Evolutionary conservation across 1,140 invertebrate species (phyloP).

Genomic region (Lordiphosa collinella): DNA sequence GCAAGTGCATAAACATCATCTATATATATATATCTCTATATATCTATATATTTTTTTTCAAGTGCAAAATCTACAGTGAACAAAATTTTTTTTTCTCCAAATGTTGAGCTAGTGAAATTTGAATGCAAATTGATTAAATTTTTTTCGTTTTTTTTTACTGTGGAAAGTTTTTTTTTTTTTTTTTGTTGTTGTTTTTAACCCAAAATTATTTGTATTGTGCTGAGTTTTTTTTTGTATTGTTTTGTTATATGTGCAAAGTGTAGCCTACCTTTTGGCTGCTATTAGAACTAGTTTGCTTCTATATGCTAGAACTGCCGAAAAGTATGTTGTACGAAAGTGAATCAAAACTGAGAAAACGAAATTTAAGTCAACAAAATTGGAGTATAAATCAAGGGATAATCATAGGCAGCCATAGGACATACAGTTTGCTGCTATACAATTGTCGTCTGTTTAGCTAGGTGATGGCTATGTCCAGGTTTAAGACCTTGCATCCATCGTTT

Average conservation of each 20-base stretch:
- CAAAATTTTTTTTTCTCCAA: constrained; percentile 4
- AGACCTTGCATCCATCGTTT: too few species aligned
- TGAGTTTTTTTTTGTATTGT: constrained; percentile 17
- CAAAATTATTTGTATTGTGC: constrained; percentile 12
- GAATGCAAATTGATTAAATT: constrained; percentile 9
- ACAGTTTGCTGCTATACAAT: too few species aligned
- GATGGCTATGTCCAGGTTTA: too few species aligned
- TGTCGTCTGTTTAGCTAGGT: too few species aligned
- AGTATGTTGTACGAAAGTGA: not conserved
- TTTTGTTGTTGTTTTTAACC: constrained; percentile 54
- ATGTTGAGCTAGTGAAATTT: constrained; percentile 4
- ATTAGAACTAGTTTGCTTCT: too few species aligned
- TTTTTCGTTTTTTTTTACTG: constrained; percentile 7
- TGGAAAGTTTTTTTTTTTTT: constrained; percentile 18
- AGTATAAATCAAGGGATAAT: too few species aligned
- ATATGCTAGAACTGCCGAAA: not conserved
- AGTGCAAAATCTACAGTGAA: constrained; percentile 22
- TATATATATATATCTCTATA: constrained; percentile 14
- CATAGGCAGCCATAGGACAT: too few species aligned
- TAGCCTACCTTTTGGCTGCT: constrained; percentile 17
- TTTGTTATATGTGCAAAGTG: constrained; percentile 10
- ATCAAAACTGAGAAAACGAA: too few species aligned
- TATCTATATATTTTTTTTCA: constrained; percentile 18
- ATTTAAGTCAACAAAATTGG: too few species aligned
- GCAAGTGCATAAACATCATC: constrained; percentile 25